These are phyloP conservation scores for Platorchestia sp. DNA, from an alignment of 1,140 invertebrate genomes.

Conservation along the genomic window DNA sequence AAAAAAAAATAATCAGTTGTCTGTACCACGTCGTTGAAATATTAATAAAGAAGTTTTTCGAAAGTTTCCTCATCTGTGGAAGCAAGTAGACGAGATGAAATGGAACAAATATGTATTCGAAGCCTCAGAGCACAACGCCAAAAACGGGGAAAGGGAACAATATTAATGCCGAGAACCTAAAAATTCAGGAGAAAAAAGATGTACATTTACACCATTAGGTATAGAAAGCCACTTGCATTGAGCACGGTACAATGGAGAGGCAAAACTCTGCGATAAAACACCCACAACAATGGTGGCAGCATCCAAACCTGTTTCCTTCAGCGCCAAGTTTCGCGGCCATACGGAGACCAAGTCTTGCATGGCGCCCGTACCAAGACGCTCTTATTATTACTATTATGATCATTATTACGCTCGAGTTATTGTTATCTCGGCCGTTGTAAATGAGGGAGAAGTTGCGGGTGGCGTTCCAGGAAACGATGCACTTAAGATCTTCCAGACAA, in stretches of 20 bases:
- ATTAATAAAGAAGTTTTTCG: too few species aligned
- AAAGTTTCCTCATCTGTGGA: too few species aligned
- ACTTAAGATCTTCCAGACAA: conserved; percentile 8
- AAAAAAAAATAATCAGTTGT: too few species aligned
- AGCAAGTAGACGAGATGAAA: too few species aligned
- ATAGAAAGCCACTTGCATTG: not conserved
- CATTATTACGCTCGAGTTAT: not conserved
- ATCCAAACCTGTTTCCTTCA: not conserved
- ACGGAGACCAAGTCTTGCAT: not conserved
- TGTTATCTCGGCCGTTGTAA: not conserved
- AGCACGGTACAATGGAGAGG: not conserved
- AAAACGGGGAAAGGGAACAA: too few species aligned
- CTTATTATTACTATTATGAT: not conserved
- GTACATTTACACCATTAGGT: not conserved
- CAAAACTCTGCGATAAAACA: not conserved
- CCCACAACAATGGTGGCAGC: not conserved
- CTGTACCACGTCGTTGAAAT: too few species aligned
- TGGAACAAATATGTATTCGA: too few species aligned
- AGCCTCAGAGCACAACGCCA: too few species aligned
- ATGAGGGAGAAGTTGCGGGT: not conserved
- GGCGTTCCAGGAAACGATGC: not conserved
- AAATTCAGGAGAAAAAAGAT: not conserved
- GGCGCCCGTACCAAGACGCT: not conserved
- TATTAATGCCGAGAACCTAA: not conserved
- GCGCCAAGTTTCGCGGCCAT: not conserved